Conservation (phyloP, 2,888 invertebrate genomes). For the Euzetes globulus region DNA sequence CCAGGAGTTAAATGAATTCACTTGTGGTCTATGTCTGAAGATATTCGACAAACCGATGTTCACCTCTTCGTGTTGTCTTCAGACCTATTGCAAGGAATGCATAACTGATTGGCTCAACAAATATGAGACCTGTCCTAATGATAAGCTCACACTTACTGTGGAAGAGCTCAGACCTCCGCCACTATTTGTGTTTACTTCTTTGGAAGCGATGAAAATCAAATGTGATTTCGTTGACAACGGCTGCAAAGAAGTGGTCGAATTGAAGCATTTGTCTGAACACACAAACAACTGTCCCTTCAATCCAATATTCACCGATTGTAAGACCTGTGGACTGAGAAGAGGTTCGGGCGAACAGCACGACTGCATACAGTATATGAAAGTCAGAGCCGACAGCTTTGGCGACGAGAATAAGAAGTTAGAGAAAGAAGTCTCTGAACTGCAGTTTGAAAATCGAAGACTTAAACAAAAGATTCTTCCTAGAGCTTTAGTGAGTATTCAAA, state of each 20-base stretch:
- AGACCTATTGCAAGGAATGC: conserved; percentile 7
- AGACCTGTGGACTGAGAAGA: no score
- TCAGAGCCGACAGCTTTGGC: no score
- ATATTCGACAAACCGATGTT: not conserved
- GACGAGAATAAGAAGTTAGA: no score
- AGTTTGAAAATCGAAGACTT: no score
- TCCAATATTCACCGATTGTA: not conserved
- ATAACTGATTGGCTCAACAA: conserved; percentile 9
- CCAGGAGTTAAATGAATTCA: not conserved
- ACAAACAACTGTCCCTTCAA: not conserved
- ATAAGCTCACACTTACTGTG: not conserved
- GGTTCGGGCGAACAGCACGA: no score
- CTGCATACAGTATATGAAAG: no score
- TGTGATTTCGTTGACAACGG: not conserved
- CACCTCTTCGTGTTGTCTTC: not conserved
- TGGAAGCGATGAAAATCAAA: not conserved
- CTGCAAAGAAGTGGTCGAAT: not conserved
- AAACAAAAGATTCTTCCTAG: no score
- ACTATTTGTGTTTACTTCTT: not conserved
- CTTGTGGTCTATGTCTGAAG: not conserved
- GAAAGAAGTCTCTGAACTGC: no score
- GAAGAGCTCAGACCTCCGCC: not conserved
- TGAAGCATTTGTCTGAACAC: not conserved
- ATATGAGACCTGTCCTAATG: conserved; percentile 1
- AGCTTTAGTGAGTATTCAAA: no score